A percentile compares a stretch with the other conserved stretches of the same genome.
These are phyloP conservation scores for Apocheima hispidaria DNA, from an alignment of 2,888 invertebrate genomes.

Conservation along the genomic window DNA sequence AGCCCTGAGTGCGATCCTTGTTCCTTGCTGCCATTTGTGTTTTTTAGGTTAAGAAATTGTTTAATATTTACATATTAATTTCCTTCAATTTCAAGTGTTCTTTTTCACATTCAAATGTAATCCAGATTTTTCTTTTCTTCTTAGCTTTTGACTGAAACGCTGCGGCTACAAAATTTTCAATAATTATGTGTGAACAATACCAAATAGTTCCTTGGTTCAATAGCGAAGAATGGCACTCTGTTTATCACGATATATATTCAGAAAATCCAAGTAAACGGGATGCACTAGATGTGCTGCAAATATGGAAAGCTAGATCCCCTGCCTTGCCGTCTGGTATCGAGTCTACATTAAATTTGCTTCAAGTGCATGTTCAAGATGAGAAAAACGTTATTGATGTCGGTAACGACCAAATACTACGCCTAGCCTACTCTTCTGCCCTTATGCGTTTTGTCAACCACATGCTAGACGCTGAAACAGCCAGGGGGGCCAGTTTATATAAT, in stretches of 20 bases:
- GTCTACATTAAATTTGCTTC: slow-evolving; percentile 85
- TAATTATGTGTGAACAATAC: slow-evolving; percentile 63
- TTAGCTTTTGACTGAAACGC: not conserved
- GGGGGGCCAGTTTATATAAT: slow-evolving; percentile 82
- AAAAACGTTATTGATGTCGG: slow-evolving; percentile 51
- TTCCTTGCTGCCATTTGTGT: too few relatives aligned
- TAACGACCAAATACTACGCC: slow-evolving; percentile 79
- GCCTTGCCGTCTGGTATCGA: slow-evolving; percentile 87
- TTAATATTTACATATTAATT: too few relatives aligned
- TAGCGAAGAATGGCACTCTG: slow-evolving; percentile 82
- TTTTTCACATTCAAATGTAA: too few relatives aligned
- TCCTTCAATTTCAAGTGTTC: too few relatives aligned
- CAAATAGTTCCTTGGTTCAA: slow-evolving; percentile 78
- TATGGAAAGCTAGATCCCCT: slow-evolving; percentile 87
- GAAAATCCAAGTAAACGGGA: slow-evolving; percentile 63
- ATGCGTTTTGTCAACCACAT: slow-evolving; percentile 89
- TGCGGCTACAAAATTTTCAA: not conserved
- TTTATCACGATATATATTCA: slow-evolving; percentile 78
- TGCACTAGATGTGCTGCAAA: slow-evolving; percentile 77
- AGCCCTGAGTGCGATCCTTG: too few relatives aligned
- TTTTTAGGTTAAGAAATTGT: not conserved
- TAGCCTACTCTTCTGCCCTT: slow-evolving; percentile 88
- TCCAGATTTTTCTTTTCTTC: not conserved
- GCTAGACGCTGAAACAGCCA: slow-evolving; percentile 83
- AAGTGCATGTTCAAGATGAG: slow-evolving; percentile 77